Percentiles rank a stretch among this genome's conserved stretches.
Conservation (phyloP, 2,888 invertebrate genomes). For the Synanthedon tipuliformis region DNA sequence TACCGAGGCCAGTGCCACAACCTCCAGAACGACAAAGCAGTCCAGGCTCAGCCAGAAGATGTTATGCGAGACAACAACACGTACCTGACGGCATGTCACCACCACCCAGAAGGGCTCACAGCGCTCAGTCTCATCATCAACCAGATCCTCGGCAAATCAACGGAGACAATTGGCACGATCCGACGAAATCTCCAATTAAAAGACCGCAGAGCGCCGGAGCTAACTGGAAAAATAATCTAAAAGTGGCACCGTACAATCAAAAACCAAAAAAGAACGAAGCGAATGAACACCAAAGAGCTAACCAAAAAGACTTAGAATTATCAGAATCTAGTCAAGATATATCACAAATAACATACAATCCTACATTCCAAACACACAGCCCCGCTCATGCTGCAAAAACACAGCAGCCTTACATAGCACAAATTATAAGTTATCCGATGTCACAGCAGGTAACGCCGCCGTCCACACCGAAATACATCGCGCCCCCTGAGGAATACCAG, state of each 20-base stretch:
- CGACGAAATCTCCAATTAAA: conserved; percentile 54
- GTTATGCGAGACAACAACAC: conserved; percentile 39
- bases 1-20: conserved; percentile 36
- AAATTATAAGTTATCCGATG: conserved; percentile 59
- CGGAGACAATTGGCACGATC: conserved; percentile 54
- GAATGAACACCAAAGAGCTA: conserved; percentile 37
- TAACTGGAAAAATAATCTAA: conserved; percentile 57
- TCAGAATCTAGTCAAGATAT: conserved; percentile 39
- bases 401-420: conserved; percentile 61
- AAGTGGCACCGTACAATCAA: conserved; percentile 51
- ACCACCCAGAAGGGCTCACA: conserved; percentile 46
- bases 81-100: conserved; percentile 55
- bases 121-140: conserved; percentile 46
- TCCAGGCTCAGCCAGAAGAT: conserved; percentile 41
- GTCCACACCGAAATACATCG: conserved; percentile 56
- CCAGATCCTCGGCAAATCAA: conserved; percentile 42
- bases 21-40: conserved; percentile 52
- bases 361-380: conserved; percentile 67
- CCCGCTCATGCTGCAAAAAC: conserved; percentile 53
- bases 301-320: conserved; percentile 32
- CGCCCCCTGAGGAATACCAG: conserved; percentile 62
- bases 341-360: conserved; percentile 62
- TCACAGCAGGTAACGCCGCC: conserved; percentile 60
- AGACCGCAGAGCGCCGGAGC: conserved; percentile 56
- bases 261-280: conserved; percentile 49